Evolutionary conservation across 2,888 invertebrate species (phyloP), one percentile per base, ranked within the genome.

Genomic region (Alloscopus bannaensis): DNA sequence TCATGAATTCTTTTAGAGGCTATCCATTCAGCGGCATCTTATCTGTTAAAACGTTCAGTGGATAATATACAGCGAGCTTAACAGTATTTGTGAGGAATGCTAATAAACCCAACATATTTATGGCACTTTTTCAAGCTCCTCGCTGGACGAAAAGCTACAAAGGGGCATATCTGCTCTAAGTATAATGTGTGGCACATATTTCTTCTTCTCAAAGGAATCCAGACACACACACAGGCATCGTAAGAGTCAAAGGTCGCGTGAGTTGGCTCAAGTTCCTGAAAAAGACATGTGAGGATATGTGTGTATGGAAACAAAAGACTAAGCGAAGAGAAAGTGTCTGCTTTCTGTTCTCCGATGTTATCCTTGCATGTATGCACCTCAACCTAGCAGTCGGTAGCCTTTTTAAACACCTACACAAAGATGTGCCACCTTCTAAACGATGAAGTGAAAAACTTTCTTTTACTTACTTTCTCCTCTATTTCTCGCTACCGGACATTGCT

Each of bases 201-300:
- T 55, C 28, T 28, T 55, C 55, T 28, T 28, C 13, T 11, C 8
- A 47, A 50, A 50, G 20, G 50, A 22, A 18, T 18, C 16, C 50
- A 20, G 2, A 20, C 50, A 36, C 13, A 13, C 50, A n/a, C 24
- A 22, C 28, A 26, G 55, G 2, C 28, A 28, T 55, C 55, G 3
- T n/a, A n/a, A n/a, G 36, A 60, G 59, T 60, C 59, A 60, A 36
- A 60, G 59, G 59, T 60, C 59, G 59, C 36, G 59, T 60, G 59
- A 60, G 59, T 60, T 36, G 31, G 31, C 31, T 60, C 55, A 24
- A 26, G 26, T 36, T 60, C 59, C 59, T 16, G 59, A 59, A 36
- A 60, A 36, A 60, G 13, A 29, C 3, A 60, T 36, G 22, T 36
- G 59, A 36, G 36, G 36, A 36, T 8, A 36, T 36, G 36, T 36